Evolutionary conservation across 1,140 invertebrate species (phyloP).

Genomic region (Bombus consobrinus): DNA sequence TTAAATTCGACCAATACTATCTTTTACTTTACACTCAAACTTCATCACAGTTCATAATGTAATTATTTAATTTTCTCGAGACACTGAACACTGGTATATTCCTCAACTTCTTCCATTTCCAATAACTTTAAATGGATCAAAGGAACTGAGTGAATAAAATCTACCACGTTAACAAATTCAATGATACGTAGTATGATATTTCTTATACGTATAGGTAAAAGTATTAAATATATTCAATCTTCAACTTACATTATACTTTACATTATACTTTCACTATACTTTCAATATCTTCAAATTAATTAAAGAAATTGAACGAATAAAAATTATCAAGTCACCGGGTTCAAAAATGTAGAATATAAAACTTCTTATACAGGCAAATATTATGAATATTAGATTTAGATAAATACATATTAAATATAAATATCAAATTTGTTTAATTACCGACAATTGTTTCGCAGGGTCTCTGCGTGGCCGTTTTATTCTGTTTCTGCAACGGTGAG

Average conservation of each 20-base stretch:
- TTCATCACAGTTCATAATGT: background rate
- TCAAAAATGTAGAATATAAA: background rate
- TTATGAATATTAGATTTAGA: background rate
- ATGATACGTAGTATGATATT: no score
- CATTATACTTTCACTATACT: no score
- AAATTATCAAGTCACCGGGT: background rate
- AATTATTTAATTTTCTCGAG: background rate
- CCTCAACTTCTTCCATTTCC: background rate
- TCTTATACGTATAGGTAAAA: no score
- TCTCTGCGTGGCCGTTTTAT: conserved; percentile 94
- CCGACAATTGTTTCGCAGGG: conserved; percentile 86
- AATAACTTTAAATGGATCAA: background rate
- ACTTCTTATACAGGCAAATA: background rate
- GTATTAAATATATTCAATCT: no score
- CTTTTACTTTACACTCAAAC: background rate
- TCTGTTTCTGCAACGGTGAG: conserved; percentile 98
- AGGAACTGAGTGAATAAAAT: background rate
- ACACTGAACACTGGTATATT: background rate
- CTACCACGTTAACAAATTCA: background rate
- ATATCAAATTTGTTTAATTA: background rate
- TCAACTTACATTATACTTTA: background rate
- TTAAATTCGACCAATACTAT: background rate
- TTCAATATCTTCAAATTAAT: background rate
- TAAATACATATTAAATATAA: background rate
- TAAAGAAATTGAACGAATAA: background rate